Base-by-base conservation (phyloP, 2,888 invertebrate species). In the Nasonovia ribisnigri region DNA sequence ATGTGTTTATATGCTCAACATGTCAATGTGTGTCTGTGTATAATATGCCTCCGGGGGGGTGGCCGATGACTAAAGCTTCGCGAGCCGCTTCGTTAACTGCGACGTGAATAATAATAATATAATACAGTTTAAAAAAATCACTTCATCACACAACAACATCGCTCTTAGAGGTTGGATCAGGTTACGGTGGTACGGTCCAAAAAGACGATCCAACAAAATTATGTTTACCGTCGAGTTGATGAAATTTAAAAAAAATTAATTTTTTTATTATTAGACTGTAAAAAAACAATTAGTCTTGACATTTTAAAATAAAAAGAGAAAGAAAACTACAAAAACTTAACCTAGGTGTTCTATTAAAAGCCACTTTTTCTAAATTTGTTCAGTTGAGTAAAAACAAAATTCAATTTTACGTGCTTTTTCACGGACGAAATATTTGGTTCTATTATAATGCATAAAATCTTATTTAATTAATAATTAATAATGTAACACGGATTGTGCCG, bases 111-210 rank as follows among this genome's bases (percentile, higher is more conserved):
- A 77, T 77, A 46, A 46, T 46, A 46, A 77, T 36, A 77, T 36
- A 77, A 77, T 20, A 77, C 20, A 77, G 77, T 77, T 36, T 77
- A 77, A 77, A 77, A 67, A 77, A 77, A 77, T 77, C 77, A 77
- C 77, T 77, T 36, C 77, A 77, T 77, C 77, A 77, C 77, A 77
- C 36, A 77, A 36, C 77, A 77, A 77, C 77, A 77, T 36, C 77
- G 2, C n/a, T 36, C 36, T 77, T 36, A 77, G 36, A 77, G 36
- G 77, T 77, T 20, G 77, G 36, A 77, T 77, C 77, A 20, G 6
- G 20, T 77, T 77, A 36, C 77, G 77, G 77, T 77, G 36, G 77
- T 36, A 36, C 20, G 36, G 77, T 77, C 36, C 77, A 77, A 77
- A 77, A 77, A 77, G 36, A 77, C 36, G n/a, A 0, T 77, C 36